phyloP scores from a whole-genome alignment of 1,140 invertebrate genomes.

The Lethrus apterus region DNA sequence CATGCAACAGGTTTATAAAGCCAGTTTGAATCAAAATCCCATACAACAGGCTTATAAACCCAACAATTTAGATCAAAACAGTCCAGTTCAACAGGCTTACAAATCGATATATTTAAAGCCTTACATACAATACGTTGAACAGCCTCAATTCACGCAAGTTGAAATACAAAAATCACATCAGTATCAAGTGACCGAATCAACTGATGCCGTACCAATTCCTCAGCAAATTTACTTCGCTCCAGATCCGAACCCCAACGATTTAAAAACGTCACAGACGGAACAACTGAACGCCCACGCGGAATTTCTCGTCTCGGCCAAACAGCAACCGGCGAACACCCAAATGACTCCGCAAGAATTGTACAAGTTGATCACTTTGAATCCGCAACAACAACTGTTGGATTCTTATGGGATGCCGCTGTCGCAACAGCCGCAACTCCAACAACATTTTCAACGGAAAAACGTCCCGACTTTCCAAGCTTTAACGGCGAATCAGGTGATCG shows the following conservation, averaged over 20 bases:
- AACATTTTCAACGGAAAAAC: constrained; percentile 27
- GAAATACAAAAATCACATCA: constrained; percentile 26
- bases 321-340: constrained; percentile 22
- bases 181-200: constrained; percentile 43
- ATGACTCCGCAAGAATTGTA: constrained; percentile 50
- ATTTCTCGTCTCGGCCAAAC: constrained; percentile 4
- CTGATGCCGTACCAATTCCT: constrained; percentile 5
- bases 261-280: constrained; percentile 3
- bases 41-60: constrained; percentile 15
- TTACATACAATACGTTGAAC: no score
- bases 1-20: no score
- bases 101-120: no score
- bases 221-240: constrained; percentile 1
- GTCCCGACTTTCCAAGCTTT: background rate
- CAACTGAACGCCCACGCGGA: constrained; percentile 11
- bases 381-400: constrained; percentile 40
- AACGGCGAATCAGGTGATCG: background rate
- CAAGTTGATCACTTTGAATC: constrained; percentile 45
- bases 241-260: constrained; percentile 11
- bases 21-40: no score
- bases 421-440: constrained; percentile 43
- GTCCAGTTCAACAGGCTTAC: no score
- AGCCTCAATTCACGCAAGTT: constrained; percentile 5
- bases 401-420: constrained; percentile 25
- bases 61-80: no score